Conservation (phyloP, 2,888 invertebrate genomes). For the Anthophora plumipes region DNA sequence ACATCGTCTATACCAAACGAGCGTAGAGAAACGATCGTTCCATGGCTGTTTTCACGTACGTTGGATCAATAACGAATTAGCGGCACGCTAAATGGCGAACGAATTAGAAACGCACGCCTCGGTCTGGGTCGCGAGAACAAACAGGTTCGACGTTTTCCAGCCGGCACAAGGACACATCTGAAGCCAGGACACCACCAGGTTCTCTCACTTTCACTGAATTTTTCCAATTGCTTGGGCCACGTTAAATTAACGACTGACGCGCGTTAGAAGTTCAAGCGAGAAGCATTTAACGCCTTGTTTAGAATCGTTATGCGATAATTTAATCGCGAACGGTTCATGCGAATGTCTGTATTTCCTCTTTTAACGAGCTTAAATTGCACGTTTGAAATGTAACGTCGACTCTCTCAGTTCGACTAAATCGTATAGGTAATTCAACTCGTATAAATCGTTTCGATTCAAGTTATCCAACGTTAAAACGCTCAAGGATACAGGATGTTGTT, state of each 20-base stretch:
- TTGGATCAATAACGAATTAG: constrained; percentile 53
- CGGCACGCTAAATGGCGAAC: constrained; percentile 26
- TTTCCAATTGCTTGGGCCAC: constrained; percentile 43
- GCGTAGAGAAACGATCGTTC: neutral
- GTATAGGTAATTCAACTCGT: constrained; percentile 8
- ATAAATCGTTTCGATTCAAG: constrained; percentile 31
- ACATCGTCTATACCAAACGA: constrained; percentile 44
- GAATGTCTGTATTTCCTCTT: constrained; percentile 29
- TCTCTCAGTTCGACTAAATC: neutral
- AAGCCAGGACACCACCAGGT: constrained; percentile 24
- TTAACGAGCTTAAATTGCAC: constrained; percentile 44
- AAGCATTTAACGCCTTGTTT: constrained; percentile 38
- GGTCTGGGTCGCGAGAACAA: constrained; percentile 37
- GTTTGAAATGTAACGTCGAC: constrained; percentile 33
- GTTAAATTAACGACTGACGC: constrained; percentile 46
- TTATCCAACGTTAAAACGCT: neutral
- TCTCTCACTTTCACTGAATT: constrained; percentile 50
- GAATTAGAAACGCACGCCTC: constrained; percentile 28
- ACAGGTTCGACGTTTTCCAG: constrained; percentile 56
- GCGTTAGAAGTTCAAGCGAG: constrained; percentile 25
- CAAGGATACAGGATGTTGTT: neutral
- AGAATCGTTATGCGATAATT: constrained; percentile 25
- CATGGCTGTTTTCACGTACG: constrained; percentile 21
- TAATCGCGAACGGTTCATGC: constrained; percentile 12
- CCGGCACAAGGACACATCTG: constrained; percentile 57